Conservation (phyloP, 2,888 invertebrate genomes). For the Anaspis maculata region DNA sequence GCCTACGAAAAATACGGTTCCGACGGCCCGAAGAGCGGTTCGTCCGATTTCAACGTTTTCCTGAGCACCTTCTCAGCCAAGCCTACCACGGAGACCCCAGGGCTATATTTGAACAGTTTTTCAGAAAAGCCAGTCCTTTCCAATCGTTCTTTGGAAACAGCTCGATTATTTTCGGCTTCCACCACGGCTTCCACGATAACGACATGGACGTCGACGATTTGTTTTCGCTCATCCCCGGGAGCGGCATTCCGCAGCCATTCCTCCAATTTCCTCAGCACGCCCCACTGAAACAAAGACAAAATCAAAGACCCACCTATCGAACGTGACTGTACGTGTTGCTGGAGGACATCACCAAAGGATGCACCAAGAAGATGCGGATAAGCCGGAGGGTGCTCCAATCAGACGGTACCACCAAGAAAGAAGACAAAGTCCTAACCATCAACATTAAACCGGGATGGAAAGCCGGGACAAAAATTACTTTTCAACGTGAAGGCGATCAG, state of each 20-base stretch:
- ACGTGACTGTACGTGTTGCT: constrained; percentile 87
- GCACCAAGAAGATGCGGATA: constrained; percentile 98
- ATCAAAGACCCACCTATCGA: constrained; percentile 85
- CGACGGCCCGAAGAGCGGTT: constrained; percentile 80
- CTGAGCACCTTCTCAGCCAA: constrained; percentile 59
- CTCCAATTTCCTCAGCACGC: constrained; percentile 74
- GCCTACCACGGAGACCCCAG: constrained; percentile 92
- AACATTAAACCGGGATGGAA: constrained; percentile 98
- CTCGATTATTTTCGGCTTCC: constrained; percentile 30
- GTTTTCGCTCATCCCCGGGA: constrained; percentile 60
- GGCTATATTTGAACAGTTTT: constrained; percentile 96
- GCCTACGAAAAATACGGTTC: constrained; percentile 91
- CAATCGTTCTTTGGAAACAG: constrained; percentile 70
- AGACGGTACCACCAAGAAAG: constrained; percentile 77
- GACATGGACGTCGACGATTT: constrained; percentile 75
- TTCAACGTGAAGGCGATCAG: constrained; percentile 94
- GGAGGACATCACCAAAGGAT: constrained; percentile 90
- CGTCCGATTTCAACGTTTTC: constrained; percentile 51
- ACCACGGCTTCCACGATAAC: constrained; percentile 59
- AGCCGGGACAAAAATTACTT: constrained; percentile 95
- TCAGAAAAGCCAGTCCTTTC: constrained; percentile 89
- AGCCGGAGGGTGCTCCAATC: constrained; percentile 79
- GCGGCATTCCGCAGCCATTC: constrained; percentile 82
- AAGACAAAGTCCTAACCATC: constrained; percentile 91
- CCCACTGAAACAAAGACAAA: constrained; percentile 64